Evolutionary conservation across 35 echinoderm and acorn worm genomes (phyloP), one percentile per base, ranked within the genome.

Genomic region (Heliocidaris tuberculata): DNA sequence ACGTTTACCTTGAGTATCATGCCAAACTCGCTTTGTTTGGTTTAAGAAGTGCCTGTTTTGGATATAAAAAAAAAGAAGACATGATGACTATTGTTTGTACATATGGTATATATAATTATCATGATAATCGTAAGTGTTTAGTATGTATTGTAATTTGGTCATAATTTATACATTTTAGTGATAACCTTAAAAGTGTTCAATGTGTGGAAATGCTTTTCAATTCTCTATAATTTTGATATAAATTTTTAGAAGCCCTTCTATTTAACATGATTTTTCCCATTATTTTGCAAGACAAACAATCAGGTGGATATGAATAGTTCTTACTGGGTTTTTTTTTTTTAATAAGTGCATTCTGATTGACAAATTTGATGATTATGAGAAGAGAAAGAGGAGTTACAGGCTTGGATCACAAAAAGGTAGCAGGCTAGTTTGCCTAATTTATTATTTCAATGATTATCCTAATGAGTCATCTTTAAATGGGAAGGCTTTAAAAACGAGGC

Each of bases 121-220:
- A 78, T 59, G 91, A 93, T 93, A 93, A 52, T 50, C 48, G 91
- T 49, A 48, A 93, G 91, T 93, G 50, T 93, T 32, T 93, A 93
- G 91, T 93, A 48, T 93, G 50, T 93, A 93, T 59, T 16, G 91
- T 93, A 93, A 93, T 59, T 50, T 93, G 48, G 91, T 93, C 48
- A 48, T 93, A 93, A 93, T 93, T 93, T 93, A 93, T 93, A 93
- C 91, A 93, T 93, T 93, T 93, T 93, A 59, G 91, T 93, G 91
- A 93, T 59, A n/a, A 93, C 31, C 31, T 89, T 89, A 48, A 89
- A 89, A 89, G 19, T 89, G 87, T 89, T 89, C 31, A 89, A 89
- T 89, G 87, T 89, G 31, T 32, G 47, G 24, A 35, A 89, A 48
- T 89, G 31, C 87, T 47, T 89, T 89, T 47, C 12, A 89, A 89